Percentiles rank a stretch among this genome's conserved stretches.
Evolutionary conservation across 2,888 invertebrate genomes (phyloP).

Genomic region (Pachycephus smyrnensis): DNA sequence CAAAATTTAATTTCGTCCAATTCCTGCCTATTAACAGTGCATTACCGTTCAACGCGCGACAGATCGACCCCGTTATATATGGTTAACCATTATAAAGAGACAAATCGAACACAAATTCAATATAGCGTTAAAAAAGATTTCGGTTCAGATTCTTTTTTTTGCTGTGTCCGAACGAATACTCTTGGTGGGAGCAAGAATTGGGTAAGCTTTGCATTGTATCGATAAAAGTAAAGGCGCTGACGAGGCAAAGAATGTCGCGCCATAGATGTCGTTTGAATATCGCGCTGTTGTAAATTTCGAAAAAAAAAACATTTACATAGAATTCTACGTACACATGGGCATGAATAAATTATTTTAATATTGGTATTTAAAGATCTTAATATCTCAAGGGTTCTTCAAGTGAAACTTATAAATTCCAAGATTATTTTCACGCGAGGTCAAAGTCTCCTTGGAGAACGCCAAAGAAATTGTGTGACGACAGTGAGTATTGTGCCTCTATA

Average conservation of each 20-base stretch:
- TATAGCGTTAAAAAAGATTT: too few species aligned
- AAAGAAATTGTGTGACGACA: not conserved
- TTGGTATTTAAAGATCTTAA: not conserved
- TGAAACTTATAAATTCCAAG: not conserved
- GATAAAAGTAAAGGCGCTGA: too few species aligned
- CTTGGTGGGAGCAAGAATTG: too few species aligned
- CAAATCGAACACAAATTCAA: too few species aligned
- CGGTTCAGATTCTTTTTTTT: too few species aligned
- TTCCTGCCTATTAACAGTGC: conserved; percentile 6
- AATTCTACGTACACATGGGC: not conserved
- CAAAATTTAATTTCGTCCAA: conserved; percentile 3
- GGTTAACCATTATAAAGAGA: too few species aligned
- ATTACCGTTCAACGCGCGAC: not conserved
- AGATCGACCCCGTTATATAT: too few species aligned
- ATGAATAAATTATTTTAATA: not conserved
- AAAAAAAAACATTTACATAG: not conserved
- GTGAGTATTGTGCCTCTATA: not conserved
- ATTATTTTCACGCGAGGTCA: not conserved
- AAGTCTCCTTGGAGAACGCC: not conserved
- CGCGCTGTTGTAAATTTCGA: not conserved
- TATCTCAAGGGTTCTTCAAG: not conserved
- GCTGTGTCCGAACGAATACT: too few species aligned
- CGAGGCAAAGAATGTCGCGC: too few species aligned
- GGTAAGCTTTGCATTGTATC: too few species aligned
- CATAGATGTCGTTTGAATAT: too few species aligned